Percentiles rank a stretch among this genome's conserved stretches.
phyloP scores from a whole-genome alignment of 2,888 invertebrate genomes.

The Chaetoderma sp. region DNA sequence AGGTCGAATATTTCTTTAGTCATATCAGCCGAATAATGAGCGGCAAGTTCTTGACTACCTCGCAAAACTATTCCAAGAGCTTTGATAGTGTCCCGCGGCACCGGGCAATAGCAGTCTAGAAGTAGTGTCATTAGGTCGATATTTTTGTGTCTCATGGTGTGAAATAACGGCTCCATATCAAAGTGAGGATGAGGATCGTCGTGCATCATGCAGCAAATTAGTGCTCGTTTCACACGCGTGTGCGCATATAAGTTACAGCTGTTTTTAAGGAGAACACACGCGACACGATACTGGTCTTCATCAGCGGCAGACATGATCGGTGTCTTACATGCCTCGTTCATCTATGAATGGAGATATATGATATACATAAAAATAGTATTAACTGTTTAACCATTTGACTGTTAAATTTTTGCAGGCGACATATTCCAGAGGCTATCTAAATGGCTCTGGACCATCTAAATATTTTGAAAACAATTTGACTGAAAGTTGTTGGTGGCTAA shows the following conservation, averaged over 20 bases:
- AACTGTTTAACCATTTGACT: no score
- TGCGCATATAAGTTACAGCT: conserved; percentile 63
- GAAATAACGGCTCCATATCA: conserved; percentile 63
- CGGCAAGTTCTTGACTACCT: conserved; percentile 47
- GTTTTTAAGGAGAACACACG: conserved; percentile 52
- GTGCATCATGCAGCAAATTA: conserved; percentile 56
- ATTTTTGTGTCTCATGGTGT: conserved; percentile 61
- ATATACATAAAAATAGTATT: not conserved
- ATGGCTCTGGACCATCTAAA: no score
- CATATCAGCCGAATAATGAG: conserved; percentile 43
- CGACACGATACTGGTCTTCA: conserved; percentile 49
- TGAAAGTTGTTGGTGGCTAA: no score
- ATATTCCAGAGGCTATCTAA: not conserved
- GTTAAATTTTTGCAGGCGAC: no score
- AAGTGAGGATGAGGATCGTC: conserved; percentile 65
- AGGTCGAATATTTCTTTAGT: conserved; percentile 49
- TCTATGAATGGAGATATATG: conserved; percentile 44
- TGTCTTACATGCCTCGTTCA: conserved; percentile 55
- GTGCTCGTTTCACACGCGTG: conserved; percentile 42
- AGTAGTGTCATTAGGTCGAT: conserved; percentile 54
- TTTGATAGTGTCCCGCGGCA: conserved; percentile 48
- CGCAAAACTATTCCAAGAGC: conserved; percentile 53
- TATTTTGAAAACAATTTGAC: no score
- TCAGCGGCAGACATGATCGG: conserved; percentile 59
- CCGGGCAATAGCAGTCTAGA: conserved; percentile 50